Conservation (phyloP, 2,888 invertebrate species). For the Brachynemurus nebulosus region DNA sequence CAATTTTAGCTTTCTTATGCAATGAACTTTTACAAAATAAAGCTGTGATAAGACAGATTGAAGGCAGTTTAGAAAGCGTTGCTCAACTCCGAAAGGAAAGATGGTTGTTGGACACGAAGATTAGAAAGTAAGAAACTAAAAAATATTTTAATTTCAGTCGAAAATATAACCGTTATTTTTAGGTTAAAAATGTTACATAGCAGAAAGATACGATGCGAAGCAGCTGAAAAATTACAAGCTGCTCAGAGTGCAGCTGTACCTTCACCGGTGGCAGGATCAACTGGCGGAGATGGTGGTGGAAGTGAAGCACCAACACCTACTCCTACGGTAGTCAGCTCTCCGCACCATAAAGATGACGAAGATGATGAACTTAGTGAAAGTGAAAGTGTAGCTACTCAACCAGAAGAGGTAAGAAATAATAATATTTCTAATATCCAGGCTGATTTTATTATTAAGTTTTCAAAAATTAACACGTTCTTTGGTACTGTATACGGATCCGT, state of each 20-base stretch:
- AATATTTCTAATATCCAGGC: no score
- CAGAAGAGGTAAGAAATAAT: constrained; percentile 50
- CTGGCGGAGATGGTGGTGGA: constrained; percentile 28
- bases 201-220: constrained; percentile 60
- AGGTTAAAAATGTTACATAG: constrained; percentile 58
- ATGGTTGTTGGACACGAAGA: constrained; percentile 84
- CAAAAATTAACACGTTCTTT: no score
- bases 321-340: constrained; percentile 30
- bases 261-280: constrained; percentile 20
- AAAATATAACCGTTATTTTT: constrained; percentile 18
- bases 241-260: constrained; percentile 33
- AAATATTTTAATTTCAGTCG: constrained; percentile 6
- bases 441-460: no score
- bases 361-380: constrained; percentile 66
- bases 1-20: constrained; percentile 81
- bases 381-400: constrained; percentile 78
- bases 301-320: constrained; percentile 33
- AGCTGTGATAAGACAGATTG: constrained; percentile 78
- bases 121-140: constrained; percentile 58
- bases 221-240: constrained; percentile 47
- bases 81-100: constrained; percentile 80
- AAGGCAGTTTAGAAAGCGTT: constrained; percentile 73
- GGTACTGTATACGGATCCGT: no score
- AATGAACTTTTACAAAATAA: constrained; percentile 91
- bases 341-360: constrained; percentile 47